Evolutionary conservation across 1,140 invertebrate species (phyloP), one percentile per base, ranked within the genome.

Genomic region (Belonocnema kinseyi): DNA sequence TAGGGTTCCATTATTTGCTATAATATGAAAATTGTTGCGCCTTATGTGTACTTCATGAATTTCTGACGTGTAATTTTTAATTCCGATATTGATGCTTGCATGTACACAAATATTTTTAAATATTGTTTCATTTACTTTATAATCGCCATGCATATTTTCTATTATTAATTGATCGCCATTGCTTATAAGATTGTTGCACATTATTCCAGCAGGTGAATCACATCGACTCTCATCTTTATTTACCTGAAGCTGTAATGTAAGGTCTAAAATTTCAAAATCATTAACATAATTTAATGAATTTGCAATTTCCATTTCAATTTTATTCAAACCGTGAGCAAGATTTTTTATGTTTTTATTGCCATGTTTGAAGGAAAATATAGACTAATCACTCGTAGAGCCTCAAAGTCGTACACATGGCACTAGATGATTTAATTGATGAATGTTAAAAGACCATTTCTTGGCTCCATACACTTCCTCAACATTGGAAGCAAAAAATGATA

Each of bases 351-450:
- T 70, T 7, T 76, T 74, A 17, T 75, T 80, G 16, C 19, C 50
- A 66, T 78, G 71, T 71, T 80, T 74, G 58, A 80, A 80, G 14
- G 71, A 11, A 70, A 77, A 80, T n/a, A 74, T 19, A 17, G 79
- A 76, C 76, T 72, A 78, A 11, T 19, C 52, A 50, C 3, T 72
- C 76, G 50, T 78, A 81, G 6, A 81, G 50, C 19, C 50, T 14
- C 26, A 5, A 33, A 2, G 26, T 33, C 26, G 26, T 5, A 33
- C 26, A 33, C 2, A 33, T 33, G 26, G 26, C 5, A 33, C 70
- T 71, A 4, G 53, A 81, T 53, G 51, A 72, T 40, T 21, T 40
- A 54, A 6, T 8, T n/a, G 50, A 81, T 78, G 13, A 74, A 13
- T 51, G 40, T n/a, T n/a, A 76, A 61, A 11, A 75, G n/a, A 13